Conservation (phyloP, 92 coral and sea anemone species). For the Epizoanthus stellaris region DNA sequence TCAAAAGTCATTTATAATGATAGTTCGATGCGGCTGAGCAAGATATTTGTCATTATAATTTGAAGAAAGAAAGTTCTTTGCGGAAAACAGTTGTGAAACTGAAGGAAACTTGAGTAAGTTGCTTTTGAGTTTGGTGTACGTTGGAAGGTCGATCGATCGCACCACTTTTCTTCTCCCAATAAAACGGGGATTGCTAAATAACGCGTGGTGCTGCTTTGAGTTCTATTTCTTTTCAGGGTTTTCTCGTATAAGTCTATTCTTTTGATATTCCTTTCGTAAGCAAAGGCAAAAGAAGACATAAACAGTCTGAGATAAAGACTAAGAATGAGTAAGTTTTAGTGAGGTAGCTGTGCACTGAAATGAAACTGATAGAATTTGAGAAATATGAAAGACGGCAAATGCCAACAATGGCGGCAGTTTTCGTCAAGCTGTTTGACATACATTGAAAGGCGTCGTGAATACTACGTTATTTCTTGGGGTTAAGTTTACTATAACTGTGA, state of each 20-base stretch:
- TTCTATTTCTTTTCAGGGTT: constrained; percentile 45
- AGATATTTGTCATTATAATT: constrained; percentile 57
- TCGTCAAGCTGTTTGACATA: no score
- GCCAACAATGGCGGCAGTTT: no score
- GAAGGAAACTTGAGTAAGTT: constrained; percentile 87
- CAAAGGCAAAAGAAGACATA: constrained; percentile 49
- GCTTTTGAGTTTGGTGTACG: constrained; percentile 60
- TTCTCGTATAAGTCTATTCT: constrained; percentile 32
- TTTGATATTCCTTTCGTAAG: constrained; percentile 24
- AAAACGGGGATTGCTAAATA: constrained; percentile 71
- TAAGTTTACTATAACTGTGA: no score
- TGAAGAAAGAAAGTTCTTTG: constrained; percentile 83
- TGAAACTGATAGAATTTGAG: not conserved
- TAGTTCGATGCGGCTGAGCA: constrained; percentile 43
- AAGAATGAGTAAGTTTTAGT: not conserved
- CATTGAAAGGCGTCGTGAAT: no score
- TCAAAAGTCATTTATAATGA: constrained; percentile 33
- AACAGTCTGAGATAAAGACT: constrained; percentile 98
- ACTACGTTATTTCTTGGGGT: no score
- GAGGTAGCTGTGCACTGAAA: no score
- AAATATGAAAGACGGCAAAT: not conserved
- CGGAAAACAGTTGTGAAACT: constrained; percentile 79
- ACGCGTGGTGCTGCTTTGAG: constrained; percentile 63
- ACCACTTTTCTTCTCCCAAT: constrained; percentile 73
- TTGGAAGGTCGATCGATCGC: constrained; percentile 44